Base-by-base conservation (phyloP, 1,140 invertebrate genomes). In the Brachionus sp. region DNA sequence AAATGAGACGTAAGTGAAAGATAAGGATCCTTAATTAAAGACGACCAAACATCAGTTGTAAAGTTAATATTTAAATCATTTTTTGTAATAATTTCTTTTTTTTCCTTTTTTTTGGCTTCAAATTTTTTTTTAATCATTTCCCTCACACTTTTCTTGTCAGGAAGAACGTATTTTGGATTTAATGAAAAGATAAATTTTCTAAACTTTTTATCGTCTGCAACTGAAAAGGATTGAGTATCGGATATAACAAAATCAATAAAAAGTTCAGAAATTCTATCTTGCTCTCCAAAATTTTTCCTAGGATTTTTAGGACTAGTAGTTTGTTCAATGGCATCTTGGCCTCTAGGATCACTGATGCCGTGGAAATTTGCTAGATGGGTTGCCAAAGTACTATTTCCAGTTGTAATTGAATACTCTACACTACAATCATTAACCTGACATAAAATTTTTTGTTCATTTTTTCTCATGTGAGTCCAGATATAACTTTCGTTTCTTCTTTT, bases 181-280 rank as follows among this genome's bases (percentile, higher is more conserved):
- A 68, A 68, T 16, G 25, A 10, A 68, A 68, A 68, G 33, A 68
- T 68, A 68, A 68, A 68, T 68, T 68, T 68, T 68, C 64, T 68
- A 68, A 68, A 68, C n/a, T 68, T 68, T 37, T 35, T 35, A 68
- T 68, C 10, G 64, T 68, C 64, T 68, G 64, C 64, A 35, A 68
- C 33, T 35, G 64, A 33, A 68, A 68, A 68, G 12, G 64, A 68
- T 37, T 68, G 64, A 23, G 13, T 68, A 68, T 68, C 35, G 29
- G 64, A 68, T 35, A 68, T 37, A 68, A 68, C 33, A 68, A 68
- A 64, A 37, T 68, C 33, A 16, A 68, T 35, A 68, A 37, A 37
- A 35, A 68, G 33, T 35, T 37, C 25, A 68, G 64, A 35, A 35
- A 68, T 68, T 68, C 35, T 37, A 35, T 68, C 64, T 37, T 68